These are phyloP conservation scores for Noturus placidus DNA, from an alignment of 2,113 vertebrate species.

Conservation along the genomic window DNA sequence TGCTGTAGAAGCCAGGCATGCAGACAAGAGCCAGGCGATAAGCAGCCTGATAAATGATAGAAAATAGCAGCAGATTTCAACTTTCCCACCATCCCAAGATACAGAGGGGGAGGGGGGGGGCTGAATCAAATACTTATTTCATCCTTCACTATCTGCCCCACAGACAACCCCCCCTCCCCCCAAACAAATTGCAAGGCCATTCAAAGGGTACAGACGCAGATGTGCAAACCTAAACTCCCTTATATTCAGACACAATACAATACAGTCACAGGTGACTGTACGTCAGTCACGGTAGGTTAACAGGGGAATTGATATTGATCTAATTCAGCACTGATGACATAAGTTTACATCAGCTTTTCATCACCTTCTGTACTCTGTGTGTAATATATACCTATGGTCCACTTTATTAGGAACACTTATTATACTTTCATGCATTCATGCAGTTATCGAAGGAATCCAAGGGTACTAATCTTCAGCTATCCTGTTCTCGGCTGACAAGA, in stretches of 20 bases:
- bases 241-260: neutral
- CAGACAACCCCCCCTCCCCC: neutral
- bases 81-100: constrained; percentile 87
- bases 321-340: neutral
- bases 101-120: constrained; percentile 49
- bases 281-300: neutral
- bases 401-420: neutral
- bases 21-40: constrained; percentile 87
- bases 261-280: neutral
- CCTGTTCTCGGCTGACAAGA: neutral
- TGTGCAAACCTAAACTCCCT: constrained; percentile 18
- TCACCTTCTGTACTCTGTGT: neutral
- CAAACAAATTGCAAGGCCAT: constrained; percentile 45
- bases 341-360: neutral
- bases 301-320: neutral
- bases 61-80: constrained; percentile 97
- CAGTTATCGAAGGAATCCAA: neutral
- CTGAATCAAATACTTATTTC: constrained; percentile 58
- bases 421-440: too few relatives aligned
- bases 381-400: neutral
- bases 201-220: constrained; percentile 37
- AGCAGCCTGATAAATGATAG: constrained; percentile 84
- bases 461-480: neutral
- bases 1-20: constrained; percentile 80
- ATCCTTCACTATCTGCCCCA: constrained; percentile 56